Evolutionary conservation across 1,140 invertebrate genomes (phyloP), one percentile per base, ranked within the genome.

Genomic region (Diachasmimorpha longicaudata): DNA sequence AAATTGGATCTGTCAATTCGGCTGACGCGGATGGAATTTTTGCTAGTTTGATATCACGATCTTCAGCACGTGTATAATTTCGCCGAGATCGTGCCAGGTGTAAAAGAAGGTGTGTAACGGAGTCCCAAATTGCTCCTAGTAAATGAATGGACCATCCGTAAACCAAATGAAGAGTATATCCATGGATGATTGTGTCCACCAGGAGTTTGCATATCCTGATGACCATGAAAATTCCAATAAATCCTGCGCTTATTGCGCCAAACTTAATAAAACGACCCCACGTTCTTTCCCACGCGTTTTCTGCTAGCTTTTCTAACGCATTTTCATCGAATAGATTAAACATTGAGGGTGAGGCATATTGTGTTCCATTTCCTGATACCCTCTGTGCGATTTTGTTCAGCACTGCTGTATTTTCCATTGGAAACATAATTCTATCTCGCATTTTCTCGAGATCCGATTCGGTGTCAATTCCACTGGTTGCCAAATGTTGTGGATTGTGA

Each of bases 131-230:
- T n/a, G 78, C 70, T 2, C 23, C 78, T 0, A 80, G 0, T 19
- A 79, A 31, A 19, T 74, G 42, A 6, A 79, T 44, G 42, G 73
- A 76, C 73, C 70, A 79, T n/a, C 79, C 76, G 36, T 78, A 79
- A 0, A 78, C 70, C 4, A 16, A 0, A 13, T 79, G 76, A 4
- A 79, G 70, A 4, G 72, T 58, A 11, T 72, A 78, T 8, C 74
- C 79, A 52, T 78, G 76, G 0, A 76, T 21, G 2, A 74, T 0
- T 1, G 74, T 76, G 13, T 79, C 79, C 0, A 70, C 44, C 0
- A 77, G 37, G 3, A 73, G 36, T 79, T 79, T 79, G n/a, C 75
- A 14, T 9, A 70, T 11, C 14, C 44, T 36, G 1, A 44, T 5
- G 0, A 70, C 4, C 36, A 74, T 79, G 4, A 74, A 67, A 1